A percentile compares a stretch with the other conserved stretches of the same genome.
These are phyloP conservation scores for Semotilus atromaculatus DNA, from an alignment of 2,797 vertebrate genomes.

Conservation along the genomic window DNA sequence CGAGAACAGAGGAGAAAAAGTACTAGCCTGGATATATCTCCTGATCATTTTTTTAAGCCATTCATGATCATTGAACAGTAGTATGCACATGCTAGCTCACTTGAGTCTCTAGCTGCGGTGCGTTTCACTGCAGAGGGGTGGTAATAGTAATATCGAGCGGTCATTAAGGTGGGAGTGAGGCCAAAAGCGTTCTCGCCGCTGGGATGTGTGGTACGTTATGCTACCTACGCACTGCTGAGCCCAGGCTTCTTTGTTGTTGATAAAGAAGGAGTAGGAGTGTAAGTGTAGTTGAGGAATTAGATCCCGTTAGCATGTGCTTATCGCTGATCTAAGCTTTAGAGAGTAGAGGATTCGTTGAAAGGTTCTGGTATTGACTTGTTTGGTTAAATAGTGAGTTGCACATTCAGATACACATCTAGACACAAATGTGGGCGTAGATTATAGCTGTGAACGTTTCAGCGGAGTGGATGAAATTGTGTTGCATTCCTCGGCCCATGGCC, in stretches of 20 bases:
- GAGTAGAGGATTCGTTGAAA: not conserved
- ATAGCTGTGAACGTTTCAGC: conserved; percentile 9
- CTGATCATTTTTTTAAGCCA: conserved; percentile 27
- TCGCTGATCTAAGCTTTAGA: conserved; percentile 29
- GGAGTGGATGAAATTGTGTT: conserved; percentile 14
- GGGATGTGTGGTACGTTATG: conserved; percentile 23
- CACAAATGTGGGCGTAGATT: conserved; percentile 9
- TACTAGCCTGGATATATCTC: not conserved
- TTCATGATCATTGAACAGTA: conserved; percentile 24
- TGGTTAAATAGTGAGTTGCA: conserved; percentile 1
- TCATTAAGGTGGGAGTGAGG: conserved; percentile 43
- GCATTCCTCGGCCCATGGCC: conserved; percentile 12
- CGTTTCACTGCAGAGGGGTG: conserved; percentile 17
- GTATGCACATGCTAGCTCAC: conserved; percentile 15
- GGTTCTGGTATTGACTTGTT: not conserved
- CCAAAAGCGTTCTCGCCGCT: conserved; percentile 35
- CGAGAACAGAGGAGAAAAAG: conserved; percentile 7
- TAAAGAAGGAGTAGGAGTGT: conserved; percentile 37
- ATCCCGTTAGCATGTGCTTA: conserved; percentile 29
- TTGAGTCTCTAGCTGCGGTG: conserved; percentile 20
- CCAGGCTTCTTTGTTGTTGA: conserved; percentile 38
- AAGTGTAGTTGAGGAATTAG: conserved; percentile 35
- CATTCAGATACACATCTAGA: conserved; percentile 15
- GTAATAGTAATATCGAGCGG: conserved; percentile 45
- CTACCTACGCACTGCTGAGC: conserved; percentile 44